These are phyloP conservation scores for Notamacropus eugenii DNA, from an alignment of 2,797 vertebrate species.

Conservation along the genomic window DNA sequence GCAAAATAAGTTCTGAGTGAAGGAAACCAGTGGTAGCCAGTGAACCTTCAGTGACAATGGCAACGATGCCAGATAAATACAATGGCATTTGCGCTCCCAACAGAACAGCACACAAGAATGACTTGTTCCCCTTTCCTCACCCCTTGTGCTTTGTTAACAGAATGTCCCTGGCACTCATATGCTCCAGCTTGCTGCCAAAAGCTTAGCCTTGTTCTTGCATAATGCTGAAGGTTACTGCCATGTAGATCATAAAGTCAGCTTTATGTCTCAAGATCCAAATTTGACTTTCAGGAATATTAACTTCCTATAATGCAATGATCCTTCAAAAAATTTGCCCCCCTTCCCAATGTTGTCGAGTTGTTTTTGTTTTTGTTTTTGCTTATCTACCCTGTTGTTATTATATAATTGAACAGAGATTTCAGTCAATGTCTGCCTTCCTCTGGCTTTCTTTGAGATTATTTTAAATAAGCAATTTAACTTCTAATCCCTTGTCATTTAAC, in stretches of 20 bases:
- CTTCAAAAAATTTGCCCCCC: accelerated
- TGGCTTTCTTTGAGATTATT: too few species aligned
- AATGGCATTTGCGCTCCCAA: constrained; percentile 21
- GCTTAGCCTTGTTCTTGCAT: constrained; percentile 25
- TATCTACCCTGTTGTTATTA: not conserved
- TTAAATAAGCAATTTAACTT: not conserved
- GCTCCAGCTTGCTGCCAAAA: constrained; percentile 34
- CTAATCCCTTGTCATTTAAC: not conserved
- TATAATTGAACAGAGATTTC: not conserved
- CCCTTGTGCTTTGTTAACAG: constrained; percentile 69
- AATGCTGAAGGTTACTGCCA: not conserved
- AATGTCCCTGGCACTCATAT: constrained; percentile 60
- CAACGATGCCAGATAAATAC: constrained; percentile 28
- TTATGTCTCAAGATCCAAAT: not conserved
- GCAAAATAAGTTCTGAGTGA: not conserved
- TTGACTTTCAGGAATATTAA: not conserved
- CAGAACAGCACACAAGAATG: not conserved
- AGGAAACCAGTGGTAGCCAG: not conserved
- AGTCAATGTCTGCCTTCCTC: not conserved
- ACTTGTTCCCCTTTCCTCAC: constrained; percentile 48
- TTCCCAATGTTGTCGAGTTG: too few species aligned
- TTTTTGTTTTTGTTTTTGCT: not conserved
- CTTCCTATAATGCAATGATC: not conserved
- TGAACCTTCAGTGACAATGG: constrained; percentile 18
- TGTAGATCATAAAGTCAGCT: not conserved